Evolutionary conservation across 2,797 vertebrate genomes (phyloP), one percentile per base, ranked within the genome.

Genomic region (Pseudomugil gertrudae): DNA sequence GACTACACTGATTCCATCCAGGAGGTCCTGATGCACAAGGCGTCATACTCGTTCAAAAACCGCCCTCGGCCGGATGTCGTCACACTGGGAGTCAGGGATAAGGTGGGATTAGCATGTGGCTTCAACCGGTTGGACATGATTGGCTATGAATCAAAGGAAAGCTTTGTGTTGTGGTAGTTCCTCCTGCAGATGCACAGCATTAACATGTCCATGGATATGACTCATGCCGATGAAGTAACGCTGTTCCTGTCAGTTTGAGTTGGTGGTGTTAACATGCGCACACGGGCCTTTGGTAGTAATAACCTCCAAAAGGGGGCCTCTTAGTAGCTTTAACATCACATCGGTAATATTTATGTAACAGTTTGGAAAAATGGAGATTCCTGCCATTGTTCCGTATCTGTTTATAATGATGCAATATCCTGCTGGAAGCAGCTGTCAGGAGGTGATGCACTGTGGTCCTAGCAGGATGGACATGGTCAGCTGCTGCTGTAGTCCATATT

Each of bases 21-120:
- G 24, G 66, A 94, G 60, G 29, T 80, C 57, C 80, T 89, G 56
- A 88, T 64, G 79, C 85, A 33, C 9, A 54, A 14, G 19, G 84
- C 80, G 13, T 89, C 72, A 0, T 94, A 84, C 56, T 92, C 85
- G 0, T 95, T 95, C 80, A 93, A 92, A 87, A 94, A 74, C 63
- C 85, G 89, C 43, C 84, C 89, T 0, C 66, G 89, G 54, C 87
- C 89, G 4, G 74, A 86, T 60, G 76, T 80, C 19, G 65, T 66
- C 52, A 84, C 33, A 1, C 84, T 92, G 14, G 86, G 83, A 27
- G 54, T 90, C 72, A 89, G 88, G 72, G 95, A 94, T 76, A 92
- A 95, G 92, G 92, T 80, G 33, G 35, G 24, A 6, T 26, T 51
- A 21, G 14, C 48, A 27, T 13, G 13, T 13, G 23, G 11, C 3